Base-by-base conservation (phyloP, 2,797 vertebrate species). In the Enteromius paludinosus region DNA sequence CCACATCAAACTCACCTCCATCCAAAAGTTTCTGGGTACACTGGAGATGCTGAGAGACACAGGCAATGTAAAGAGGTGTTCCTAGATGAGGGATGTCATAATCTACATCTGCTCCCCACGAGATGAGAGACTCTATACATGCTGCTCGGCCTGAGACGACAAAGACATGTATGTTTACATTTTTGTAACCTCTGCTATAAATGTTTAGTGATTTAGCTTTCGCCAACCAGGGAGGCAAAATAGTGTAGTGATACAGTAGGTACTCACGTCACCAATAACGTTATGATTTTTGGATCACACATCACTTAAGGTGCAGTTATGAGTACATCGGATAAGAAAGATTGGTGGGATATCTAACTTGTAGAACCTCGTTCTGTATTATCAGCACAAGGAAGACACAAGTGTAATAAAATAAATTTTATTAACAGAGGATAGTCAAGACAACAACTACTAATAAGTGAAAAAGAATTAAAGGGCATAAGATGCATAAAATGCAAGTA, bases 11-110 rank as follows among this genome's bases (percentile, higher is more conserved):
- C 61, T 78, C 20, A 97, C 96, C 96, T 89, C 95, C 94, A 79
- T 96, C 92, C 78, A 97, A 94, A 87, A 97, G 96, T 77, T 94
- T 95, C 81, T 89, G 91, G 82, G 96, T 90, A 28, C 96, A 97
- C 64, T 93, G 94, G 49, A 95, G 95, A 77, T 96, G 94, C 87
- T 95, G 94, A 35, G 95, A 94, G 85, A 92, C 85, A 87, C 96
- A 96, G 64, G 96, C 96, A 68, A 94, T 93, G 12, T 97, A 97
- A 9, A 97, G 94, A 43, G 96, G 95, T 0, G 96, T 96, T 88
- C 96, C 96, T 86, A 96, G 84, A 43, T 97, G 95, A 86, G 96
- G 95, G 90, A 96, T 94, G 66, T 96, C 93, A 87, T 95, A 95
- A 87, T 97, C 96, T 80, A 96, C 94, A 10, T 96, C 95, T 83